Percentiles rank a stretch among this genome's conserved stretches.
Conservation (phyloP, 2,888 invertebrate species). For the Orthosia gothica region DNA sequence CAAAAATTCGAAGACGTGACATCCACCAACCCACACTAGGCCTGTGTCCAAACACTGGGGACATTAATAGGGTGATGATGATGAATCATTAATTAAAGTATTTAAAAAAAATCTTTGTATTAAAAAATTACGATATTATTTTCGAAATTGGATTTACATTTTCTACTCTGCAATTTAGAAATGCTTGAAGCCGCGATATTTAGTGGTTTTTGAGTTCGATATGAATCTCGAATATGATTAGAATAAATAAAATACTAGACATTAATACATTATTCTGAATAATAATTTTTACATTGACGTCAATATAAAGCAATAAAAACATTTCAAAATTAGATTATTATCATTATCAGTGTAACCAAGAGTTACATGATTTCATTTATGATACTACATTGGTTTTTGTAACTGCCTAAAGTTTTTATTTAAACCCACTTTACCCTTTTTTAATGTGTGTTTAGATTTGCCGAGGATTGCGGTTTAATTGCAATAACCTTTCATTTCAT, state of each 20-base stretch:
- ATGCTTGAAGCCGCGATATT: constrained; percentile 6
- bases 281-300: constrained; percentile 35
- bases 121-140: neutral
- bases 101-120: neutral
- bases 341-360: constrained; percentile 1
- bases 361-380: constrained; percentile 7
- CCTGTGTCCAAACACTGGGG: too few relatives aligned
- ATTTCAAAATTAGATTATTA: constrained; percentile 22
- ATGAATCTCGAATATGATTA: constrained; percentile 23
- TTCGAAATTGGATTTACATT: constrained; percentile 2
- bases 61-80: too few relatives aligned
- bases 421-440: neutral
- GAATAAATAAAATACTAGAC: constrained; percentile 21
- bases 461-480: neutral
- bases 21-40: too few relatives aligned
- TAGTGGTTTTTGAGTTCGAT: constrained; percentile 3
- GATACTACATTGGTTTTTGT: neutral
- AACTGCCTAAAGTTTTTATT: neutral
- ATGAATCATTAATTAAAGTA: too few relatives aligned
- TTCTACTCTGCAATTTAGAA: neutral
- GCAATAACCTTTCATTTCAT: constrained; percentile 17
- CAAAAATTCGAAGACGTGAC: too few relatives aligned
- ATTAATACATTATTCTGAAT: constrained; percentile 33
- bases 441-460: neutral
- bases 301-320: constrained; percentile 28